phyloP scores from a whole-genome alignment of 2,888 invertebrate species.

The Thalpophila matura region DNA sequence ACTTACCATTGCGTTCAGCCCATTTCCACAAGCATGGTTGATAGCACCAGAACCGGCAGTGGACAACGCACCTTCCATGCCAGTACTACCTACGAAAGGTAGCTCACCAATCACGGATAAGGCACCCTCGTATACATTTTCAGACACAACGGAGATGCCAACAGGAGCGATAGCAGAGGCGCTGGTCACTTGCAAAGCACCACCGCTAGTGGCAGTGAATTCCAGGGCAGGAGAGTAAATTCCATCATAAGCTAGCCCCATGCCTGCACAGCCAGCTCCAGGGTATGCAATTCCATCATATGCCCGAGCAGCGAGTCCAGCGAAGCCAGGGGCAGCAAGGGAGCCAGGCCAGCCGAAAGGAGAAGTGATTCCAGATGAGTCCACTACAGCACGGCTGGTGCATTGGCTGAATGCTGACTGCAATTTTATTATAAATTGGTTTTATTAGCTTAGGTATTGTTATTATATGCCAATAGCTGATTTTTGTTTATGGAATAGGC shows the following conservation, averaged over 20 bases:
- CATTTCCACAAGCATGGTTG: conserved; percentile 45
- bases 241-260: conserved; percentile 24
- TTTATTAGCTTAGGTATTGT: background rate
- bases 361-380: conserved; percentile 14
- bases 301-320: conserved; percentile 4
- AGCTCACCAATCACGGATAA: conserved; percentile 34
- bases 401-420: conserved; percentile 46
- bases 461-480: background rate
- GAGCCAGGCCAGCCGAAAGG: conserved; percentile 11
- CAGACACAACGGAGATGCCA: conserved; percentile 59
- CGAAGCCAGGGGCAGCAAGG: background rate
- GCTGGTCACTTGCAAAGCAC: conserved; percentile 51
- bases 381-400: conserved; percentile 1
- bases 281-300: conserved; percentile 11
- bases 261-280: conserved; percentile 1
- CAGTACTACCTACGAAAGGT: conserved; percentile 39
- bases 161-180: conserved; percentile 63
- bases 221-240: conserved; percentile 33
- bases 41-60: conserved; percentile 40
- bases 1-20: conserved; percentile 42
- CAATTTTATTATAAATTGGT: background rate
- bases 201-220: conserved; percentile 44
- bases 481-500: no score
- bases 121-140: conserved; percentile 45
- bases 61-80: conserved; percentile 21